These are phyloP conservation scores for Paedocypris sp. DNA, from an alignment of 2,113 vertebrate genomes.

Conservation along the genomic window DNA sequence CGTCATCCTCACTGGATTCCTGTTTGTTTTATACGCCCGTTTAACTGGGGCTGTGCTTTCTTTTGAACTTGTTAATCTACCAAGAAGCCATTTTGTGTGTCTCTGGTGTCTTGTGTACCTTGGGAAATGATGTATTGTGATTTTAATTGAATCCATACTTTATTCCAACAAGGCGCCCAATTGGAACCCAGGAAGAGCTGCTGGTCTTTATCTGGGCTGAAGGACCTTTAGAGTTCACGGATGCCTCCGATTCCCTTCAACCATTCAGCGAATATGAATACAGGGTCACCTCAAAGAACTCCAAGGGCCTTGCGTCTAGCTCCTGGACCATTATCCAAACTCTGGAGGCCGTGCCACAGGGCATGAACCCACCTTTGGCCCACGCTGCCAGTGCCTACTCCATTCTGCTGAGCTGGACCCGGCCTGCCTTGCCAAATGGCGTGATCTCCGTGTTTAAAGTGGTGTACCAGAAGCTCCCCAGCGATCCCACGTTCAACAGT, in stretches of 20 bases:
- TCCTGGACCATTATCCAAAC: slow-evolving; percentile 65
- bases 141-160: not conserved
- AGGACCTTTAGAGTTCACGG: slow-evolving; percentile 71
- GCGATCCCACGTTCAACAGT: slow-evolving; percentile 58
- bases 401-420: slow-evolving; percentile 67
- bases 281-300: slow-evolving; percentile 63
- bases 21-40: not conserved
- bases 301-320: slow-evolving; percentile 67
- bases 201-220: slow-evolving; percentile 73
- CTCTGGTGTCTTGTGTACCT: not conserved
- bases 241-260: slow-evolving; percentile 58
- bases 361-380: slow-evolving; percentile 58
- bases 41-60: not conserved
- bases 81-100: not conserved
- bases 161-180: slow-evolving; percentile 56
- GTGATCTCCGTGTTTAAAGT: slow-evolving; percentile 69
- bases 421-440: slow-evolving; percentile 69
- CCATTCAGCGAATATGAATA: slow-evolving; percentile 79
- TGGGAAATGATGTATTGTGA: not conserved
- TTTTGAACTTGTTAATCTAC: not conserved
- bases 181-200: slow-evolving; percentile 60
- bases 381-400: slow-evolving; percentile 69
- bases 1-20: not conserved
- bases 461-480: slow-evolving; percentile 62
- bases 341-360: slow-evolving; percentile 65